Percentiles rank a stretch among this genome's conserved stretches.
phyloP scores from a whole-genome alignment of 2,888 invertebrate species.

The Apoderus coryli region DNA sequence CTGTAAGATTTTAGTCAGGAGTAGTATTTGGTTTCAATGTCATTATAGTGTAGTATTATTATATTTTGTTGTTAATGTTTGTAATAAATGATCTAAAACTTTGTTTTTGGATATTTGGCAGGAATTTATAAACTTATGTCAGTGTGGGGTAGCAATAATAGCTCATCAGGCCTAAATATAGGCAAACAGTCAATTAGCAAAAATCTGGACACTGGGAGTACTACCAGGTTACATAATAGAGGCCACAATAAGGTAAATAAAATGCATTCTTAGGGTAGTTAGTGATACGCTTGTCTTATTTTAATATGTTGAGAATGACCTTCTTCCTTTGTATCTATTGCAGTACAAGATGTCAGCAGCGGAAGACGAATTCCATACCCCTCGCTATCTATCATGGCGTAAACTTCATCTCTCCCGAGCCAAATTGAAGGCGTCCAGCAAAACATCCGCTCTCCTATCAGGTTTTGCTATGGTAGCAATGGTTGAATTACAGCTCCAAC shows the following conservation, averaged over 20 bases:
- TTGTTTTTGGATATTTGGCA: too few species aligned
- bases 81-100: too few species aligned
- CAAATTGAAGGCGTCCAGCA: constrained; percentile 94
- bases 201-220: constrained; percentile 20
- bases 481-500: constrained; percentile 87
- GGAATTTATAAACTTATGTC: constrained; percentile 36
- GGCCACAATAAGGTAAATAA: constrained; percentile 25
- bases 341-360: constrained; percentile 54
- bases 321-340: constrained; percentile 17
- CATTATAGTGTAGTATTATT: too few species aligned
- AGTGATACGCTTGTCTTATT: too few species aligned
- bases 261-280: too few species aligned
- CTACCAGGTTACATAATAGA: constrained; percentile 23
- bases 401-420: constrained; percentile 89
- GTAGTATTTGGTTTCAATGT: too few species aligned
- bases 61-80: too few species aligned
- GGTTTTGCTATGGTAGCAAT: constrained; percentile 99
- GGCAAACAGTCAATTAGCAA: constrained; percentile 23
- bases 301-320: too few species aligned
- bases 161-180: constrained; percentile 39
- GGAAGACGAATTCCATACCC: constrained; percentile 61
- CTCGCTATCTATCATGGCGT: constrained; percentile 77
- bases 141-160: constrained; percentile 50
- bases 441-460: constrained; percentile 91
- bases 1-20: too few species aligned